These are phyloP conservation scores for Desmophyllum pertusum DNA, from an alignment of 92 coral and sea anemone species.

Conservation along the genomic window DNA sequence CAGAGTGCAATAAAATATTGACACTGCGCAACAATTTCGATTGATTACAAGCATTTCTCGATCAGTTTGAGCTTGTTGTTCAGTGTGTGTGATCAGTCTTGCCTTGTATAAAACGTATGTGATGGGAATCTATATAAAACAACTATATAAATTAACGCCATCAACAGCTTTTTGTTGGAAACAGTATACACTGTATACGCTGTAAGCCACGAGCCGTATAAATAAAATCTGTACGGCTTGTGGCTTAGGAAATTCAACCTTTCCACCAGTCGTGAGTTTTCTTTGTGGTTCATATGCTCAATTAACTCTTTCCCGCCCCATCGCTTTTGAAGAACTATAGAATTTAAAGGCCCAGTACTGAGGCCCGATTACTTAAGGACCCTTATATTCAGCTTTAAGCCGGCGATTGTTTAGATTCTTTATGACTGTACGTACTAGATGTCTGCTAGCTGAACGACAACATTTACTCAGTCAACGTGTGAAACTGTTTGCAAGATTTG, in stretches of 20 bases:
- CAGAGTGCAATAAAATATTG: neutral
- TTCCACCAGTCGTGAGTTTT: constrained; percentile 9
- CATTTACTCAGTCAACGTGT: neutral
- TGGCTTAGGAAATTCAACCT: neutral
- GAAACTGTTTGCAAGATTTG: neutral
- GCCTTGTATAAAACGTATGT: neutral
- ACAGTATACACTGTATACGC: neutral
- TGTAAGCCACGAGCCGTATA: neutral
- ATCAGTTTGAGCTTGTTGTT: neutral
- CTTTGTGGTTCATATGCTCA: constrained; percentile 4
- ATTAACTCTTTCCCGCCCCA: constrained; percentile 24
- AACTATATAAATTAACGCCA: neutral
- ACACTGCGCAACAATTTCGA: neutral
- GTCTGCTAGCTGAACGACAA: neutral
- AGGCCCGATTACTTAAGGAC: neutral
- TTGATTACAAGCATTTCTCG: neutral
- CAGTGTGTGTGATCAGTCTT: neutral
- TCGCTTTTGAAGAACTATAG: neutral
- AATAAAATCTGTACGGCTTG: constrained; percentile 4
- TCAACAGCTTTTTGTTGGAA: neutral
- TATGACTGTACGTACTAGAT: neutral
- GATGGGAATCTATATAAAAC: neutral
- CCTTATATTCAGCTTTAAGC: neutral
- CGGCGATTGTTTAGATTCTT: neutral
- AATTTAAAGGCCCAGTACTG: neutral